Evolutionary conservation across 1,140 invertebrate genomes (phyloP), one percentile per base, ranked within the genome.

Genomic region (Ylistrum balloti): DNA sequence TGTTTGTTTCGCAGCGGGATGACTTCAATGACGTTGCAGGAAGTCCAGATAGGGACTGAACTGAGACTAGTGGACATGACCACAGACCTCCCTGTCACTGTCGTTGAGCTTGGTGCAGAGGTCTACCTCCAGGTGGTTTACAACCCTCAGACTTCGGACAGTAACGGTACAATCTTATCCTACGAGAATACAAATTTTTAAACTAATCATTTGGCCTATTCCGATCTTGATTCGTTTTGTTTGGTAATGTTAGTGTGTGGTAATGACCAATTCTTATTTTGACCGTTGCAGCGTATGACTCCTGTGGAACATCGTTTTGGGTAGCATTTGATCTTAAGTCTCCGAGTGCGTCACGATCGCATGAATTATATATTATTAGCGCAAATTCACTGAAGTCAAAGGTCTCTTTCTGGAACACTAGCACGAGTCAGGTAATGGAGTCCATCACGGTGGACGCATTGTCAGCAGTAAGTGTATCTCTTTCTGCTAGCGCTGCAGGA

Each of bases 81-180:
- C 5, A 74, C 56, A 74, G 22, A 74, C n/a, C 56, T 74, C 1
- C 56, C 56, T n/a, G 56, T 74, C 17, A 28, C 56, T n/a, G 56
- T 74, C 22, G 56, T 74, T 2, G 56, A 74, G n/a, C 56, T 74
- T n/a, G 56, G 56, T 74, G 15, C 56, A 9, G 56, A 74, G 22
- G 56, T 74, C n/a, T 74, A 28, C 56, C 56, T 74, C 56, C 56
- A 74, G 56, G 56, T 74, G 22, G 56, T 74, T 1, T 74, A 74
- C n/a, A 74, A 74, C 56, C 56, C 56, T 74, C 56, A 74, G 56
- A 28, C 56, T 17, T n/a, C n/a, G n/a, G 56, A 74, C 56, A 74
- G n/a, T 17, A 74, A 74, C 56, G 56, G 56, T 74, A 74, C 5
- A 17, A 38, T 38, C n/a, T n/a, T n/a, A n/a, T n/a, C n/a, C n/a